phyloP scores from a whole-genome alignment of 2,113 vertebrate species.

The human region GRCh38 chr1:241684501-241685000 shows the following conservation, averaged over 20 bases:
- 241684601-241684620: background rate
- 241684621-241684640: background rate
- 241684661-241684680: background rate
- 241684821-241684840: no score
- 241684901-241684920: fast-evolving
- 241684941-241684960: no score
- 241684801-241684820: no score
- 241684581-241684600: background rate
- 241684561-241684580: background rate
- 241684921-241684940: no score
- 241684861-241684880: no score
- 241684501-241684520: background rate
- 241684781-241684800: no score
- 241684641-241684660: background rate
- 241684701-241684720: background rate
- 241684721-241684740: background rate
- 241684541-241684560: background rate
- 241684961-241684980: no score
- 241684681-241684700: background rate
- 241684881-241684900: no score
- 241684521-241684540: background rate
- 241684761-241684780: no score
- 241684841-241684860: no score
- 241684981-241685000: no score
- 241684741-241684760: background rate